Evolutionary conservation across 2,888 invertebrate species (phyloP), one percentile per base, ranked within the genome.

Genomic region (Entomobrya proxima): DNA sequence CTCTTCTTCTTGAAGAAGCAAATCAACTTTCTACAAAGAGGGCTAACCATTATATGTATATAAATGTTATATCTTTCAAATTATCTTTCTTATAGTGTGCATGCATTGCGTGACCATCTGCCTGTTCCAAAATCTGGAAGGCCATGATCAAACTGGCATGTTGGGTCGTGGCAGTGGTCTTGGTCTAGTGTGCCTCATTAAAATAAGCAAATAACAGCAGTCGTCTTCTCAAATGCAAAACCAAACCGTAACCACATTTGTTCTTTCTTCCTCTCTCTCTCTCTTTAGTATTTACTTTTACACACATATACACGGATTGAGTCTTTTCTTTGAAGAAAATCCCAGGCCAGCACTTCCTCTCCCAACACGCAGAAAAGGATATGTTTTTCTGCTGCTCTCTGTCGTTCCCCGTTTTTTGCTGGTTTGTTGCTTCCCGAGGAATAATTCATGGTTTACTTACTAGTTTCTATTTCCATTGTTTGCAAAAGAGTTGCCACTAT

Each of bases 171-270:
- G 50, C 21, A 24, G 44, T 27, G 72, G 44, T 44, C 3, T 24
- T 44, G 47, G 72, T 72, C 47, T 47, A 18, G 47, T 47, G 15
- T 2, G 47, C 18, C 77, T 77, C 77, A 77, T 77, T 77, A 77
- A 77, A 77, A 77, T 77, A 77, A 77, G 77, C 77, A 77, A 77
- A 77, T 50, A 77, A 24, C 64, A 64, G 64, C 15, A 27, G 30
- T 24, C 13, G 30, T 58, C 9, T 13, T 55, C 24, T 52, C 9
- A 11, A 4, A 24, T 11, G 27, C 24, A 1, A 55, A 55, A 55
- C 24, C 27, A 7, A 7, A 55, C 50, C 50, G n/a, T n/a, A n/a
- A 50, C 50, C 55, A 55, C 55, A 27, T 55, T 50, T 55, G 55
- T 55, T 55, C 55, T 18, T 18, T 9, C 13, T 58, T 58, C 11